These are phyloP conservation scores for Anthoscopus minutus DNA, from an alignment of 2,113 vertebrate species.

Conservation along the genomic window DNA sequence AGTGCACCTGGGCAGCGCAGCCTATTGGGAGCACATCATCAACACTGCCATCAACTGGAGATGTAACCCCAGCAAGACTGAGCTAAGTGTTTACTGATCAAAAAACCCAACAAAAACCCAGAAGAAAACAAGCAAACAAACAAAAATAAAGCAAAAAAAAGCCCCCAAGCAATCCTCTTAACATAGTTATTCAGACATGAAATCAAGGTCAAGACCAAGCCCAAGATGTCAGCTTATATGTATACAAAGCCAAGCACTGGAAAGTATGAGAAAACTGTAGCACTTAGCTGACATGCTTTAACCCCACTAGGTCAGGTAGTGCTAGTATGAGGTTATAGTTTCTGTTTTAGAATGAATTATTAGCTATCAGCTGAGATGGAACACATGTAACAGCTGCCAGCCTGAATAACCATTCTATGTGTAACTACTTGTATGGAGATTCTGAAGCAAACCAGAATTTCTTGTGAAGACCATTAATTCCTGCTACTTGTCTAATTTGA, in stretches of 20 bases:
- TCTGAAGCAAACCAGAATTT: not conserved
- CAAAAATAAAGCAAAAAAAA: not conserved
- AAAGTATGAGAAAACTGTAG: not conserved
- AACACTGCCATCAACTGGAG: not conserved
- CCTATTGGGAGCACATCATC: rapidly evolving
- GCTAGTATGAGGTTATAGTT: not conserved
- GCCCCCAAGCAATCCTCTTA: not conserved
- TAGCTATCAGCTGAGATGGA: not conserved
- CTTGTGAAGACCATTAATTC: not conserved
- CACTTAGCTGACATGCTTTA: not conserved
- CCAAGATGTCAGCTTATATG: not conserved
- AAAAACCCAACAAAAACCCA: not conserved
- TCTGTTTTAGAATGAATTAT: not conserved
- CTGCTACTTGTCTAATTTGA: not conserved
- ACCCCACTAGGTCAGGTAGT: not conserved
- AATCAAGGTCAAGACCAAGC: not conserved
- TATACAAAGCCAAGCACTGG: not conserved
- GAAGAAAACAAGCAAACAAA: not conserved
- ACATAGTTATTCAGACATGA: not conserved
- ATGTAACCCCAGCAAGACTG: not conserved
- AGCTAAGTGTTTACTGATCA: not conserved
- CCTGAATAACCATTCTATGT: not conserved
- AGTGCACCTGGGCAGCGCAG: not conserved
- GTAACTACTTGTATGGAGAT: not conserved
- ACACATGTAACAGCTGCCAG: not conserved